A percentile compares a stretch with the other conserved stretches of the same genome.
Evolutionary conservation across 2,113 vertebrate genomes (phyloP).

Genomic region (Boulengeromyrus knoepffleri): DNA sequence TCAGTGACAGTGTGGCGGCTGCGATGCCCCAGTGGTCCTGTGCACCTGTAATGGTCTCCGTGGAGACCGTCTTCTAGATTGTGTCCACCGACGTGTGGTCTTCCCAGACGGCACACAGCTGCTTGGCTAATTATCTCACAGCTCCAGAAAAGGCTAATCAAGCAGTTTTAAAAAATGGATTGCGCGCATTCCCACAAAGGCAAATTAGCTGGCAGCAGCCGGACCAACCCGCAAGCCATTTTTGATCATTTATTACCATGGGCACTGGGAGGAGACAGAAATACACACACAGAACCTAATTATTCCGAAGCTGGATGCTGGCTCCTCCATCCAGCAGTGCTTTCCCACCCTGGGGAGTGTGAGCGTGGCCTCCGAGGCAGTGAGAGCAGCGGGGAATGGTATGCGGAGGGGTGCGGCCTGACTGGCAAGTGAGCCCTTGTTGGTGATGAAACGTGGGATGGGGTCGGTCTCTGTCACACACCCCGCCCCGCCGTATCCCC

Average conservation of each 20-base stretch:
- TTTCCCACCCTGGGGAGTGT: not conserved
- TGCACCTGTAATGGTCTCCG: slow-evolving; percentile 47
- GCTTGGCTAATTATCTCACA: slow-evolving; percentile 58
- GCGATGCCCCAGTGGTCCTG: not conserved
- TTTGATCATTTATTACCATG: slow-evolving; percentile 16
- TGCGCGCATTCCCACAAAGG: slow-evolving; percentile 51
- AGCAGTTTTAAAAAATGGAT: slow-evolving; percentile 40
- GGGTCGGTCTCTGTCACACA: not conserved
- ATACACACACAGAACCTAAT: slow-evolving; percentile 2
- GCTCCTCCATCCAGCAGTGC: not conserved
- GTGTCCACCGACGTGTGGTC: slow-evolving; percentile 34
- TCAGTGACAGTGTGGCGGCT: slow-evolving; percentile 34
- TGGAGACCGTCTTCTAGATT: slow-evolving; percentile 30
- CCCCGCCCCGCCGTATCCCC: slow-evolving; percentile 40
- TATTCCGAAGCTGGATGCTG: not conserved
- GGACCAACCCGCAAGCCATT: slow-evolving; percentile 32
- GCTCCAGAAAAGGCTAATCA: slow-evolving; percentile 58
- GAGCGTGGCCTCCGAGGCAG: not conserved
- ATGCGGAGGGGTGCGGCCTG: not conserved
- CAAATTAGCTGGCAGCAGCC: slow-evolving; percentile 39
- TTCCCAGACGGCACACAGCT: slow-evolving; percentile 58
- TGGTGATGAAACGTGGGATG: slow-evolving; percentile 14
- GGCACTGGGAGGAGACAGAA: not conserved
- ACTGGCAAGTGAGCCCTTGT: not conserved
- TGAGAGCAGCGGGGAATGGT: not conserved